phyloP scores from a whole-genome alignment of 2,888 invertebrate genomes.

The Timema cristinae region DNA sequence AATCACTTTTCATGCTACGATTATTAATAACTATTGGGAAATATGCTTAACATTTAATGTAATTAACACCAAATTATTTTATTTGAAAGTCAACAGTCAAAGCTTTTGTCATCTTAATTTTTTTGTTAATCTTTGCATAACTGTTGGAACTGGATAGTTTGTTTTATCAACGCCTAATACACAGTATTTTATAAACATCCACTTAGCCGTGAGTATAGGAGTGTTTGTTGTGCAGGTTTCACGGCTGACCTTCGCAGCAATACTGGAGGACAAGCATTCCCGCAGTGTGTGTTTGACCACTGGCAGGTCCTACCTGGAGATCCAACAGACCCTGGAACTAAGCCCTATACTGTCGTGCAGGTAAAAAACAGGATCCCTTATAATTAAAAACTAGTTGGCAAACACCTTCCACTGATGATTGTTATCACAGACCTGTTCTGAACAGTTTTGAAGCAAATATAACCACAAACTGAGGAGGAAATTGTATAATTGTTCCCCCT shows the following conservation, averaged over 20 bases:
- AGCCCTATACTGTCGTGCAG: constrained; percentile 76
- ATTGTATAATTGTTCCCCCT: too few species aligned
- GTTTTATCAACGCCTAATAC: too few species aligned
- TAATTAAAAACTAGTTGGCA: background rate
- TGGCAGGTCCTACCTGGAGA: constrained; percentile 98
- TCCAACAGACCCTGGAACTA: constrained; percentile 72
- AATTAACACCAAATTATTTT: too few species aligned
- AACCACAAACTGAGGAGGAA: constrained; percentile 41
- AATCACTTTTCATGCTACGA: too few species aligned
- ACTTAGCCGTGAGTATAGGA: too few species aligned
- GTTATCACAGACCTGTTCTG: constrained; percentile 45
- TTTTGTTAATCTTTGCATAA: too few species aligned
- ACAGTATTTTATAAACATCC: too few species aligned
- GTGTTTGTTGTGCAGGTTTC: constrained; percentile 61
- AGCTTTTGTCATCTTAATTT: too few species aligned
- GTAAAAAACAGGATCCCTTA: constrained; percentile 48
- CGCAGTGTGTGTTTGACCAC: constrained; percentile 99
- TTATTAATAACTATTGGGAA: too few species aligned
- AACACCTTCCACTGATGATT: constrained; percentile 39
- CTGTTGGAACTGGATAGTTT: too few species aligned
- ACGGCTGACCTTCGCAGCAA: constrained; percentile 94
- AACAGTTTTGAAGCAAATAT: constrained; percentile 36
- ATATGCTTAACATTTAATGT: too few species aligned
- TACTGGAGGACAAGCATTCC: constrained; percentile 99
- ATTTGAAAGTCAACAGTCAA: too few species aligned